Base-by-base conservation (phyloP, 1,140 invertebrate genomes). In the Mesaphorura yosii region DNA sequence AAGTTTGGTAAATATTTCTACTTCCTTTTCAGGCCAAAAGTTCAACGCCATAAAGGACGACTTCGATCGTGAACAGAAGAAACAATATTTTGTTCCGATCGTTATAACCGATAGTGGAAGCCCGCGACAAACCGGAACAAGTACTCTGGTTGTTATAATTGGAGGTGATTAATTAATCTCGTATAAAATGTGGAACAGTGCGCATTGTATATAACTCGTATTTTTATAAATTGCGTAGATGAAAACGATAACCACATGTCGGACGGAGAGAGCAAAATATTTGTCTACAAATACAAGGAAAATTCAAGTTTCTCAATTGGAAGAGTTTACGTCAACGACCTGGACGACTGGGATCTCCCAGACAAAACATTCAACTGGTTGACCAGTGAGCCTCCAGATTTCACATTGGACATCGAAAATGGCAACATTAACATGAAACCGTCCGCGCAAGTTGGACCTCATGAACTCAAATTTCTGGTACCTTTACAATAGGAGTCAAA, bases 281-380 rank as follows among this genome's bases (percentile, higher is more conserved):
- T 88, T 65, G 84, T 95, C 1, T 94, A 93, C 67, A 91, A 90
- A 67, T 94, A 88, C 66, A 83, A 82, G 71, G 81, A 79, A 72
- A 56, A 51, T 48, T 29, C 25, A 10, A 26, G 55, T 10, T 54
- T 56, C 28, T 42, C 41, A 57, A 88, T 95, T 40, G 91, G 91
- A 0, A 72, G 86, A 22, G 88, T 94, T 1, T 94, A 86, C 68
- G 88, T 92, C 0, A 76, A 86, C 26, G 91, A 96, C 71, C 74
- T 78, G 0, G 91, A 96, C 66, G 91, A 95, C 66, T 94, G 89
- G 88, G 91, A 96, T 70, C 69, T 91, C 38, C 77, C 78, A 0
- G 88, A 95, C 66, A 96, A 96, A 70, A 66, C 72, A 1, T 96
- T 92, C 60, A 68, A 70, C 12, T 87, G 83, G 83, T 68, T 70